These are phyloP conservation scores for Anguilla anguilla DNA, from an alignment of 2,797 vertebrate species.

Conservation along the genomic window DNA sequence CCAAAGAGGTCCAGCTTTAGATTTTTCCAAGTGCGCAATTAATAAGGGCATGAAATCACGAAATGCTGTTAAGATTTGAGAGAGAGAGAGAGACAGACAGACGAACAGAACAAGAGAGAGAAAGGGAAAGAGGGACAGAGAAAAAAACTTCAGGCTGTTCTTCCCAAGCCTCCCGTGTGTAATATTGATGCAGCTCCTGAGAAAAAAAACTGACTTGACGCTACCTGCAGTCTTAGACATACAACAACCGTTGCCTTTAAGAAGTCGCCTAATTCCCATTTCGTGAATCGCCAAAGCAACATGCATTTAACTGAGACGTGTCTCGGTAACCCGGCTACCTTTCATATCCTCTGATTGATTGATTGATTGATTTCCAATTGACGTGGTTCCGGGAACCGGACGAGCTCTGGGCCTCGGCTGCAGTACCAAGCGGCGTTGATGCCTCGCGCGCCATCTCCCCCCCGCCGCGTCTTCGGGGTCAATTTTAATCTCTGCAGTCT, in stretches of 20 bases:
- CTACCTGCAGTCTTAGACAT: background rate
- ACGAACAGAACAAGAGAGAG: background rate
- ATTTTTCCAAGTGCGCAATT: background rate
- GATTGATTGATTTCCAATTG: background rate
- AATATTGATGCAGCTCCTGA: background rate
- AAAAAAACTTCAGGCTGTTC: background rate
- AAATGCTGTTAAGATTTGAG: background rate
- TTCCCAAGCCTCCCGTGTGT: too few relatives aligned
- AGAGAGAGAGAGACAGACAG: background rate
- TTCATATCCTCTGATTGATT: background rate
- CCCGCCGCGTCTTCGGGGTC: background rate
- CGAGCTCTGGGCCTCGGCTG: background rate
- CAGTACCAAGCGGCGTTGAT: background rate
- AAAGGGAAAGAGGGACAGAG: background rate
- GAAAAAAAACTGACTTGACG: constrained; percentile 41
- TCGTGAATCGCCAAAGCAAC: constrained; percentile 27
- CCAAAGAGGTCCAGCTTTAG: background rate
- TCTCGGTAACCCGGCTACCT: background rate
- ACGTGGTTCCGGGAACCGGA: background rate
- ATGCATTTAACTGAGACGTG: constrained; percentile 29
- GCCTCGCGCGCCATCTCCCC: background rate
- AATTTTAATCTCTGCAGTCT: background rate
- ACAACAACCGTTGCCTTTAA: constrained; percentile 34
- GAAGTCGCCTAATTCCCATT: constrained; percentile 15
- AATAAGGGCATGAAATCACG: background rate